phyloP scores from a whole-genome alignment of 2,797 vertebrate species.

The Darevskia mixta region DNA sequence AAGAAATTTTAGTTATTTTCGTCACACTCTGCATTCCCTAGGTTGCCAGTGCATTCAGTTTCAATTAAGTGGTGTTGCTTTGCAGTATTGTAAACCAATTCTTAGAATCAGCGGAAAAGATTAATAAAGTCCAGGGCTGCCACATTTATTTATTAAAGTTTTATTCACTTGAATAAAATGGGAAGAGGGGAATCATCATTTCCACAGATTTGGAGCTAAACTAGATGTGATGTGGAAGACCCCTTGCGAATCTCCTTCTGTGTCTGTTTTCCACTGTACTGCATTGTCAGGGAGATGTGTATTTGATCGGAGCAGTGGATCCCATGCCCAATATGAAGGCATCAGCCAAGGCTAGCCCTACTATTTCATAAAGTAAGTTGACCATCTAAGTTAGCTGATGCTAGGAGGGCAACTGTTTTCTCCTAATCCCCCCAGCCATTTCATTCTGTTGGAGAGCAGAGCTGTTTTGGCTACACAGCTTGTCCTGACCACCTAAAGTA shows the following conservation, averaged over 20 bases:
- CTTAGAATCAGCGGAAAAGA: conserved; percentile 41
- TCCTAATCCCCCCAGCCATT: too few species aligned
- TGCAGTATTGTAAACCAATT: conserved; percentile 41
- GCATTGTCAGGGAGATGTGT: not conserved
- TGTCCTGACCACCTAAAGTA: too few species aligned
- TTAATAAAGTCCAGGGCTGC: conserved; percentile 34
- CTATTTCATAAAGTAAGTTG: too few species aligned
- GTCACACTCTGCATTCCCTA: conserved; percentile 30
- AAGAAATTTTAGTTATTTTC: conserved; percentile 54
- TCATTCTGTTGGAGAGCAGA: too few species aligned
- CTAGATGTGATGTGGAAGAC: not conserved
- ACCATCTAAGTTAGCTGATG: too few species aligned
- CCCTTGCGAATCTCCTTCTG: not conserved
- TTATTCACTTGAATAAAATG: conserved; percentile 49
- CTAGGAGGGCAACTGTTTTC: too few species aligned
- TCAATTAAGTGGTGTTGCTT: conserved; percentile 53
- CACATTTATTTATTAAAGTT: conserved; percentile 52
- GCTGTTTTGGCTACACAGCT: too few species aligned
- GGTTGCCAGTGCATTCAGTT: conserved; percentile 50
- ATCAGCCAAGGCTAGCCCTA: too few species aligned
- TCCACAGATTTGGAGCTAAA: not conserved
- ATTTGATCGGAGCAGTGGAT: not conserved
- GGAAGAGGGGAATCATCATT: conserved; percentile 48
- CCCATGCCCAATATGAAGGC: too few species aligned
- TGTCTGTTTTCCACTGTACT: not conserved